phyloP scores from a whole-genome alignment of 2,888 invertebrate genomes.

The Parnassius orleans region DNA sequence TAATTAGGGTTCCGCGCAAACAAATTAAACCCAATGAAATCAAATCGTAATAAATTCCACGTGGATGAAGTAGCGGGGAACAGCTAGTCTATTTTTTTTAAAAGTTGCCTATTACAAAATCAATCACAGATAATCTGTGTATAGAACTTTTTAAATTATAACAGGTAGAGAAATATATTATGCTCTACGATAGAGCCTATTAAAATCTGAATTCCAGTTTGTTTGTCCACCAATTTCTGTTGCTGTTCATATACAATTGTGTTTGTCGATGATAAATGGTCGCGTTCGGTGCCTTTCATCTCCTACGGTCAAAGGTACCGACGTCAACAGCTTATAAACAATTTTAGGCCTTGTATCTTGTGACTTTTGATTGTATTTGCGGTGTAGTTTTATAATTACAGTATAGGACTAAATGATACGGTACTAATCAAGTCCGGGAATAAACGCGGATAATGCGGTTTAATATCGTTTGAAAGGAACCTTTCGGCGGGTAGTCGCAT shows the following conservation, averaged over 20 bases:
- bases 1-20: no score
- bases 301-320: conserved; percentile 73
- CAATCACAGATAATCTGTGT: conserved; percentile 1
- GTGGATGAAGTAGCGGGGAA: no score
- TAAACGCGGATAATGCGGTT: conserved; percentile 78
- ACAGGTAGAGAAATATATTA: conserved; percentile 18
- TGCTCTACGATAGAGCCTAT: conserved; percentile 39
- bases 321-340: conserved; percentile 34
- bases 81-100: no score
- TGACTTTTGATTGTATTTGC: conserved; percentile 41
- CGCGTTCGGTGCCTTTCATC: conserved; percentile 77
- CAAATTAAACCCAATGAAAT: no score
- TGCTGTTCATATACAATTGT: conserved; percentile 77
- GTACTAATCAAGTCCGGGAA: conserved; percentile 78
- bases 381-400: conserved; percentile 65
- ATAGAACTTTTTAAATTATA: conserved; percentile 12
- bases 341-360: conserved; percentile 42
- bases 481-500: conserved; percentile 77
- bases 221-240: conserved; percentile 76
- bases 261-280: conserved; percentile 81
- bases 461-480: conserved; percentile 77
- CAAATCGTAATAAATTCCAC: no score
- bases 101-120: neutral
- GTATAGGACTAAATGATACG: conserved; percentile 79
- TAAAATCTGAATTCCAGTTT: conserved; percentile 62